phyloP scores from a whole-genome alignment of 2,888 invertebrate genomes.

The Nudaria mundana region DNA sequence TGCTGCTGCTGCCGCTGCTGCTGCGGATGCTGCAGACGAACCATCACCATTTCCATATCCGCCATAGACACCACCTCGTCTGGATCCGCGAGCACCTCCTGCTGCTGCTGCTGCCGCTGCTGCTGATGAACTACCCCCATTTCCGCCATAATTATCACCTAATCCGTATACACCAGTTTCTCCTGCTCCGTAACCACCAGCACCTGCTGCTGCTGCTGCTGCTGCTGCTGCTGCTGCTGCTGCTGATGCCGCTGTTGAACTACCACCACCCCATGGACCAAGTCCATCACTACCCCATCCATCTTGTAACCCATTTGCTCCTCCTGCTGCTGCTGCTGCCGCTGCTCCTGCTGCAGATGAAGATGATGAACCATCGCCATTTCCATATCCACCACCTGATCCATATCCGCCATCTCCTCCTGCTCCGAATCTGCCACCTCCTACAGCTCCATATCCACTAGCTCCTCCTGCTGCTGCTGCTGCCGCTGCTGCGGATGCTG shows the following conservation, averaged over 20 bases:
- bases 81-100: background rate
- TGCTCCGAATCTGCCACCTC: background rate
- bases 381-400: too few relatives aligned
- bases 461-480: slow-evolving; percentile 9
- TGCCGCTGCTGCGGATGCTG: slow-evolving; percentile 2
- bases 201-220: background rate
- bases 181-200: background rate
- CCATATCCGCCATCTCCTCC: slow-evolving; percentile 1
- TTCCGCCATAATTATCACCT: too few relatives aligned
- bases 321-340: background rate
- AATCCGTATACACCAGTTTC: background rate
- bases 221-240: background rate
- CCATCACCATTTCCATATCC: too few relatives aligned
- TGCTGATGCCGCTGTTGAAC: background rate
- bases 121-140: background rate
- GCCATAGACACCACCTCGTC: background rate
- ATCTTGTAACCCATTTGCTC: background rate
- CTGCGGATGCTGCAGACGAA: background rate
- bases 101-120: slow-evolving; percentile 7
- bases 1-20: background rate
- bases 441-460: background rate
- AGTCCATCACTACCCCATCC: background rate
- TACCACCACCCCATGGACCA: too few relatives aligned
- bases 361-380: background rate
- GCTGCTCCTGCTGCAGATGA: slow-evolving; percentile 10